Base-by-base conservation (phyloP, 53 echinoderm and acorn worm genomes). In the Holothuria leucospilota region DNA sequence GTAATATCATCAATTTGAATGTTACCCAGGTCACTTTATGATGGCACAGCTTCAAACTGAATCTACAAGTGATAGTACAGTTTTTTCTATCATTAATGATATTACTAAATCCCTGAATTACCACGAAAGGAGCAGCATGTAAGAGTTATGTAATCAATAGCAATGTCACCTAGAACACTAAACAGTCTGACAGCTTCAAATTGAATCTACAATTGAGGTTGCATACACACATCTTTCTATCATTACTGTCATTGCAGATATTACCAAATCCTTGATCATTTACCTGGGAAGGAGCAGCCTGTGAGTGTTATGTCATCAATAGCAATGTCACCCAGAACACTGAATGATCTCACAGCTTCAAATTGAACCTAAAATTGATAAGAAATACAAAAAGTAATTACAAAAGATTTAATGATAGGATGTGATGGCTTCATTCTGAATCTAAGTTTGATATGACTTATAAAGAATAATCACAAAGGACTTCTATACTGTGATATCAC, bases 131-230 rank as follows among this genome's bases (percentile, higher is more conserved):
- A 34, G 34, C 34, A 34, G 34, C 46, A 2, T 46, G 8, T 46
- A 7, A 46, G 46, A 2, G 34, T 34, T 27, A 92, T 63, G 51
- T 94, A 90, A 79, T 95, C 95, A 8, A 95, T 18, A 46, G 95
- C 95, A 59, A 93, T 93, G 68, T 95, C 93, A 26, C 95, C 95
- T 51, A 90, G 85, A 2, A 93, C 89, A 81, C 86, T 89, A 81
- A 91, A 93, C 0, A 93, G 93, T 30, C 95, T 77, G 11, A 80
- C 77, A 0, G 95, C 95, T 72, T 95, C 95, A 61, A 92, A 86
- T 5, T 80, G 86, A 66, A 95, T 92, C 95, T 95, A 34, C 3
- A n/a, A 34, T 34, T 34, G 34, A 61, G 4, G 14, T 38, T 21
- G 42, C 29, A 25, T 10, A 69, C 20, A 34, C 34, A 34, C 34